These are phyloP conservation scores for Brachypalpus laphriformis DNA, from an alignment of 2,888 invertebrate genomes.

Conservation along the genomic window DNA sequence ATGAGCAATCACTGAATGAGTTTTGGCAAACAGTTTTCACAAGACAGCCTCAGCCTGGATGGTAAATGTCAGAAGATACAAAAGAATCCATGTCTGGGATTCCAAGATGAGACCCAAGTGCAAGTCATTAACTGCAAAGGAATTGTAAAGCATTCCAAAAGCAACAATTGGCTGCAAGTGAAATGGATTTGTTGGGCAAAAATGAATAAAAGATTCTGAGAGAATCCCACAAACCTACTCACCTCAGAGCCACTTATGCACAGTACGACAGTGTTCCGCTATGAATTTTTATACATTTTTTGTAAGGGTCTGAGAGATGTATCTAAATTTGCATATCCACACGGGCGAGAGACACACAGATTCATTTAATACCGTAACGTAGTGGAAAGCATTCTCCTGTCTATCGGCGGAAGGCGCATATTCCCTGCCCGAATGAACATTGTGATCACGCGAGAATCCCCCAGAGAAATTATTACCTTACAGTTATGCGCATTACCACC, in stretches of 20 bases:
- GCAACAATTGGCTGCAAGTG: slow-evolving; percentile 44
- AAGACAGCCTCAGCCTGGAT: not conserved
- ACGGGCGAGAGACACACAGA: not conserved
- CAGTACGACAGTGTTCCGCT: slow-evolving; percentile 42
- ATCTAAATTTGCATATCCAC: slow-evolving; percentile 64
- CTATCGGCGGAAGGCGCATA: not conserved
- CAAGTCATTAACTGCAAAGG: slow-evolving; percentile 40
- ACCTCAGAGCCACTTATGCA: slow-evolving; percentile 21
- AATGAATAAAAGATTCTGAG: slow-evolving; percentile 30
- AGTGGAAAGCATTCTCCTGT: slow-evolving; percentile 19
- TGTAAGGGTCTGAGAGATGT: slow-evolving; percentile 1
- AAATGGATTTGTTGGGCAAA: slow-evolving; percentile 50
- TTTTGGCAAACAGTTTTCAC: slow-evolving; percentile 26
- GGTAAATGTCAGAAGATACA: slow-evolving; percentile 58
- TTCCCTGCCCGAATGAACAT: not conserved
- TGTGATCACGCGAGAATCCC: slow-evolving; percentile 61
- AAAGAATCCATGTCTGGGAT: slow-evolving; percentile 33
- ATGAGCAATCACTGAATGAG: slow-evolving; percentile 22
- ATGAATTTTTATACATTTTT: slow-evolving; percentile 18
- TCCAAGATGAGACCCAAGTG: not conserved
- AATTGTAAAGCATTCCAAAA: slow-evolving; percentile 33
- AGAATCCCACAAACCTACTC: slow-evolving; percentile 46
- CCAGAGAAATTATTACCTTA: slow-evolving; percentile 59
- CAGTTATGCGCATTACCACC: slow-evolving; percentile 70
- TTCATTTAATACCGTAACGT: slow-evolving; percentile 59